A percentile compares a stretch with the other conserved stretches of the same genome.
phyloP scores from a whole-genome alignment of 1,140 invertebrate species.

The Wasmannia auropunctata region DNA sequence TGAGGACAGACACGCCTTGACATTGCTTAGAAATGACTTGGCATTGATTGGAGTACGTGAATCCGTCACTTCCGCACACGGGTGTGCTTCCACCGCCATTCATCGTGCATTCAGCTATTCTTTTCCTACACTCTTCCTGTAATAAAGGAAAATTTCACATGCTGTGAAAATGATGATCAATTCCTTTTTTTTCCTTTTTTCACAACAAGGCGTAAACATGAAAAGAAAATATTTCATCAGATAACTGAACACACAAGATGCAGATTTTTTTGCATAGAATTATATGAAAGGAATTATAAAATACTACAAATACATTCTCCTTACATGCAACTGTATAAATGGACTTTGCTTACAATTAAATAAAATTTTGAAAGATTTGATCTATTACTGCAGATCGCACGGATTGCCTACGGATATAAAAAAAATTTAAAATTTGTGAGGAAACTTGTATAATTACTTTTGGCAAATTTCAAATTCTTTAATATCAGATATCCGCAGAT shows the following conservation, averaged over 20 bases:
- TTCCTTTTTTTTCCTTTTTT: neutral
- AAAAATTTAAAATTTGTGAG: neutral
- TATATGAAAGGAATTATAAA: neutral
- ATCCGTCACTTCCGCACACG: constrained; percentile 93
- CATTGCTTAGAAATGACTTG: constrained; percentile 91
- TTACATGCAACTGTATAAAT: neutral
- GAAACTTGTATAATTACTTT: neutral
- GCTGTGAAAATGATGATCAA: neutral
- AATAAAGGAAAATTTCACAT: constrained; percentile 56
- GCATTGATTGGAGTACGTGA: constrained; percentile 92
- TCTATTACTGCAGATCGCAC: neutral
- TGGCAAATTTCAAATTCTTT: neutral
- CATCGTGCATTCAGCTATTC: constrained; percentile 81
- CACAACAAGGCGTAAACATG: neutral
- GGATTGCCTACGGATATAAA: neutral
- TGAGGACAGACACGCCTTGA: constrained; percentile 88
- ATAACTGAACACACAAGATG: neutral
- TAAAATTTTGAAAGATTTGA: neutral
- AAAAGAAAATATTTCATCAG: neutral
- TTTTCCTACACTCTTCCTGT: constrained; percentile 84
- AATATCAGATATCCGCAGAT: neutral
- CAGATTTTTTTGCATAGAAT: neutral
- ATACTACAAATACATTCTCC: neutral
- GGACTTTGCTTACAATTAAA: neutral
- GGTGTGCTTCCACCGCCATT: constrained; percentile 79